Base-by-base conservation (phyloP, 2,113 vertebrate genomes). In the Peromyscus maniculatus region DNA sequence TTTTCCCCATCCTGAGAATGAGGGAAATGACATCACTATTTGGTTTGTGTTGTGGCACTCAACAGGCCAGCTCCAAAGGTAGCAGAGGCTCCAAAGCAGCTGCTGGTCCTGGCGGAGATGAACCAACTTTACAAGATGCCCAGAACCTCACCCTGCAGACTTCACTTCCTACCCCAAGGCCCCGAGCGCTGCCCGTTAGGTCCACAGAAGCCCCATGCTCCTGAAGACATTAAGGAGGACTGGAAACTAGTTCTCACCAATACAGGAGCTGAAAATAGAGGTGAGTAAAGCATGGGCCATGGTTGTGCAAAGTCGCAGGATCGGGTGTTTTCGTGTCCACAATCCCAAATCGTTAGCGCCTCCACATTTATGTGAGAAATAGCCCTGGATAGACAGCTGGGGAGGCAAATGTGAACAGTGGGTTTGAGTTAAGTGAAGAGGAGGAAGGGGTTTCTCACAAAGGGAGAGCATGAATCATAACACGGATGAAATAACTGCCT, bases 251-350 rank as follows among this genome's bases (percentile, higher is more conserved):
- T 49, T 94, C 91, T 87, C 28, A 28, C 13, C 55, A 74, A 72
- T 11, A 64, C 59, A 83, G 15, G 36, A 17, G 21, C 10, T 87
- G 77, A 43, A 39, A 22, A 78, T 55, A 39, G 24, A 49, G 39
- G 36, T 17, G 31, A 77, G 11, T 77, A 52, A 88, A 88, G 39
- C 66, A 4, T 0, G 0, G 11, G 15, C 16, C 15, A 2, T 0
- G 3, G 22, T 17, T 74, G 21, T 69, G 88, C 11, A 39, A 59
- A 52, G 0, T 31, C 7, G 24, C 55, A 91, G 83, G 74, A 21
- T 13, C 46, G 84, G 67, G 79, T 11, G 7, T 36, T 24, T 31
- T 91, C 0, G 2, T 10, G 7, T 3, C 22, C 3, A 0, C 80
- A 64, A 84, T 1, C 31, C 24, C 8, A 28, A 43, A 4, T 46